Evolutionary conservation across 2,113 vertebrate species (phyloP), one percentile per base, ranked within the genome.

Genomic region (Indicator maculatus): DNA sequence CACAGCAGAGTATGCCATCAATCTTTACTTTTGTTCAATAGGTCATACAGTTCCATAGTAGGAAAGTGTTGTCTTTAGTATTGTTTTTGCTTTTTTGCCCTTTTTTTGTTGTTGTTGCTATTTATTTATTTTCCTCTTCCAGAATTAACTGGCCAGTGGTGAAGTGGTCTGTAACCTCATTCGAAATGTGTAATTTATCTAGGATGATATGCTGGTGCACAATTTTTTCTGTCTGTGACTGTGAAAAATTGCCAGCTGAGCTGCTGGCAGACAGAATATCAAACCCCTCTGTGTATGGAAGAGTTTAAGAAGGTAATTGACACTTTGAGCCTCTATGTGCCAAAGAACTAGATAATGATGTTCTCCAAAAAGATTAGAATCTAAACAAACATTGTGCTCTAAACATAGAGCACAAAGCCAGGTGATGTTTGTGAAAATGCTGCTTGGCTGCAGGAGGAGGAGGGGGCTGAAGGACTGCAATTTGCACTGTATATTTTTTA

Each of bases 331-430:
- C 67, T 95, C 96, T 96, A 85, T 97, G 96, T 97, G 93, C 96
- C 93, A 92, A 95, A 94, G 93, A 96, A 96, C 96, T 90, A 96
- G 95, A 96, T 97, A 97, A 96, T 96, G 93, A 96, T 59, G 1
- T 96, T 96, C 96, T 95, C 93, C 93, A 91, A 83, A 69, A 95
- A 92, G 96, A 97, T 96, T 96, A 96, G 86, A 97, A 96, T 98
- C 97, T 97, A 97, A 96, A 95, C 96, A 97, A 98, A 98, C 95
- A 96, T 86, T 97, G 94, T 97, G 94, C 91, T 93, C 86, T 97
- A 97, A 97, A 97, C 96, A 96, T 90, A 97, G 93, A 94, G 88
- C 77, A 97, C 92, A 97, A 96, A 97, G 86, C 72, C 83, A 87
- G 87, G 64, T 94, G 90, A 97, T 97, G 93, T 97, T 97, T 97